Evolutionary conservation across 2,888 invertebrate species (phyloP), one percentile per base, ranked within the genome.

Genomic region (Amiota minor): DNA sequence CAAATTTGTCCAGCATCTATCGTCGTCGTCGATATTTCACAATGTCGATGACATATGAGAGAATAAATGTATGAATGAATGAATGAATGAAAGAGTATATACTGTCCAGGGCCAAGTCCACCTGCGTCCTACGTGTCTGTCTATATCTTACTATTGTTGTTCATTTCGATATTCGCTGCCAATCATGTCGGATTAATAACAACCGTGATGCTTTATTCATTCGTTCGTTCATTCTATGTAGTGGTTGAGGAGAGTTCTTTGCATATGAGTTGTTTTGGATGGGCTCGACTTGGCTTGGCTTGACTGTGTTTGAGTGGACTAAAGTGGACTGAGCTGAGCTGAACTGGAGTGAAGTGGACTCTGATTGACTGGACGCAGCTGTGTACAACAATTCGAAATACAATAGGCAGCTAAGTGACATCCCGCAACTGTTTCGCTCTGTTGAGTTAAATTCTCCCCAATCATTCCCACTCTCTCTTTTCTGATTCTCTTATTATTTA

Each of bases 141-240:
- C n/a, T 70, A 76, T 61, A 72, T 70, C 68, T 56, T 47, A 23
- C 10, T 74, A 9, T 62, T 61, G 69, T 75, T 86, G 86, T 87
- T 82, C 87, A 87, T 86, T 86, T 86, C 83, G 81, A 78, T 84
- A 86, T 35, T 35, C 35, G 35, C 35, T 86, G 86, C 87, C 86
- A 86, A 86, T 86, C 86, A 87, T 85, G 86, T 78, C 79, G 87
- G 87, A 87, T 86, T 86, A 86, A 86, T 86, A 86, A 86, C 84
- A 82, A 75, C 53, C 72, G 68, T 56, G 73, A 75, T 82, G 84
- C 80, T 80, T 82, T 82, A 82, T 82, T 84, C 84, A 84, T 84
- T 78, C 65, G 49, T 67, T 12, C 53, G 12, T 50, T 76, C 67
- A 83, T 75, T 74, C 85, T 81, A 81, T 85, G 77, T 78, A 76